phyloP scores from a whole-genome alignment of 2,797 vertebrate species.

The Chiroxiphia lanceolata region DNA sequence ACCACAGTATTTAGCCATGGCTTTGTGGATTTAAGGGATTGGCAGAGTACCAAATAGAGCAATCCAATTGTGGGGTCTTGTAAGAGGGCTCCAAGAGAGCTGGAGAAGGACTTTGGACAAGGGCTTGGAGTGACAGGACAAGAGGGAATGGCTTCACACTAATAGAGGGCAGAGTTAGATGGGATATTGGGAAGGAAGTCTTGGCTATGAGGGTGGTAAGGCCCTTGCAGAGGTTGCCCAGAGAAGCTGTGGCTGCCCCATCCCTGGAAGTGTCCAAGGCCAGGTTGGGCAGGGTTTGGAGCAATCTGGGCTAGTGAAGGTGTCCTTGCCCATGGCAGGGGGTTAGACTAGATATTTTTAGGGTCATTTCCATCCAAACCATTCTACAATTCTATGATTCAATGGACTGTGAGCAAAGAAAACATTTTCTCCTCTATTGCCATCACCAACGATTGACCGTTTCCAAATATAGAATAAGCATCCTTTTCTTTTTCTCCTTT shows the following conservation, averaged over 20 bases:
- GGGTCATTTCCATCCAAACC: not conserved
- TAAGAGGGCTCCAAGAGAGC: not conserved
- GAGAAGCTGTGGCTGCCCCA: not conserved
- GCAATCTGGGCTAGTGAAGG: accelerated
- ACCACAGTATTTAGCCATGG: not conserved
- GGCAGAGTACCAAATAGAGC: accelerated
- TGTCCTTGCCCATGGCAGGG: not conserved
- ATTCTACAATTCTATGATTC: not conserved
- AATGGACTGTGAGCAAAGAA: not conserved
- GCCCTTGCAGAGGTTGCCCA: not conserved
- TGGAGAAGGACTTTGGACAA: not conserved
- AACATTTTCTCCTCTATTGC: not conserved
- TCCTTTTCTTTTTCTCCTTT: not conserved
- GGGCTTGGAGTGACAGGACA: not conserved
- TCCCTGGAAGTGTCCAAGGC: not conserved
- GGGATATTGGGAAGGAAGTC: not conserved
- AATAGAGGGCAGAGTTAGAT: not conserved
- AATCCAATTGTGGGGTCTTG: accelerated
- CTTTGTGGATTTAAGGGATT: not conserved
- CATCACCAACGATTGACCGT: not conserved
- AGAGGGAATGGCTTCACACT: not conserved
- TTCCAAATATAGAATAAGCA: not conserved
- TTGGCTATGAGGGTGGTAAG: accelerated
- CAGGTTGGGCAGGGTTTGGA: accelerated
- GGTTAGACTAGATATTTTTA: too few relatives aligned